Percentiles rank a stretch among this genome's conserved stretches.
phyloP scores from a whole-genome alignment of 2,797 vertebrate species.

The Tadarida brasiliensis region DNA sequence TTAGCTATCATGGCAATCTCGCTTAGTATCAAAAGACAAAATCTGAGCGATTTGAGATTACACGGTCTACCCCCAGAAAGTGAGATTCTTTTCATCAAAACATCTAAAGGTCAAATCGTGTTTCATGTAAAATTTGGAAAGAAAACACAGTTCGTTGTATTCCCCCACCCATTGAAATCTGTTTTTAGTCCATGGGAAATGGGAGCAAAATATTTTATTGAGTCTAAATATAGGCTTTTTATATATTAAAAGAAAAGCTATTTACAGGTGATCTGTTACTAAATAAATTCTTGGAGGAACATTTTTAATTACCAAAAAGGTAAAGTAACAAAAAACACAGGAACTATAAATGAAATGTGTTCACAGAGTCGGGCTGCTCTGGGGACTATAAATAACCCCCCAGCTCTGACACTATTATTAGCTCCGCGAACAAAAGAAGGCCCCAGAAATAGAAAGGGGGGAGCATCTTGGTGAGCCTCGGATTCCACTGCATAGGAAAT shows the following conservation, averaged over 20 bases:
- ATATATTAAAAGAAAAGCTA: slow-evolving; percentile 87
- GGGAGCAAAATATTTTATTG: slow-evolving; percentile 77
- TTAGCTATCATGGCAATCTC: background rate
- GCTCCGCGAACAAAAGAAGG: slow-evolving; percentile 94
- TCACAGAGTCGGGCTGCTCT: slow-evolving; percentile 88
- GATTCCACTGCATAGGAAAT: slow-evolving; percentile 91
- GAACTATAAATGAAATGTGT: slow-evolving; percentile 94
- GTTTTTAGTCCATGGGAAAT: slow-evolving; percentile 83
- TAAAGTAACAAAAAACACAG: slow-evolving; percentile 92
- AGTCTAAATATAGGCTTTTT: slow-evolving; percentile 84
- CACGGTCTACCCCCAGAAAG: background rate
- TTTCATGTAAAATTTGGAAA: slow-evolving; percentile 68
- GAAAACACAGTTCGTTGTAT: slow-evolving; percentile 22
- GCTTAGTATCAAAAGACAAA: background rate
- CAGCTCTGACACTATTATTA: slow-evolving; percentile 94
- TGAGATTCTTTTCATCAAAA: slow-evolving; percentile 23
- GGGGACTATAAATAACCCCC: slow-evolving; percentile 94
- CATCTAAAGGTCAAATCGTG: slow-evolving; percentile 19
- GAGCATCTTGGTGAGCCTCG: slow-evolving; percentile 90
- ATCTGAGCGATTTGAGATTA: background rate
- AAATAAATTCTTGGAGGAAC: slow-evolving; percentile 89
- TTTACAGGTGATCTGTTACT: slow-evolving; percentile 88
- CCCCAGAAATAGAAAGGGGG: slow-evolving; percentile 91
- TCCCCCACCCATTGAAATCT: slow-evolving; percentile 64
- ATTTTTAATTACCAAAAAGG: slow-evolving; percentile 87